Base-by-base conservation (phyloP, 2,797 vertebrate species). In the Oreochromis grahami region DNA sequence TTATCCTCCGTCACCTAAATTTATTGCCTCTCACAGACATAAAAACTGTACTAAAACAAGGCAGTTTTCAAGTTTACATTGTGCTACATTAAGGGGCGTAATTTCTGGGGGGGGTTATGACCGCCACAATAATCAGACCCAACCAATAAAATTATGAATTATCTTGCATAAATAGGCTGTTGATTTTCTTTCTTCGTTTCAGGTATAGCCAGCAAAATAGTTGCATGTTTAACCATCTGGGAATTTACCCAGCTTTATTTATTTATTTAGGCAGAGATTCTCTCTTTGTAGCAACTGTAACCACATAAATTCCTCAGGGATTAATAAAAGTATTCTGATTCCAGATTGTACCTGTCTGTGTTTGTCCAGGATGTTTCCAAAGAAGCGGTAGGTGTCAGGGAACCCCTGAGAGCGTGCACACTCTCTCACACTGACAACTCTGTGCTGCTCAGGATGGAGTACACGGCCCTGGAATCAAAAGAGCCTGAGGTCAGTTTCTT, bases 341-440 rank as follows among this genome's bases (percentile, higher is more conserved):
- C 8, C 7, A 53, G 17, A 29, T 2, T 19, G 76, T 86, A 99
- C 98, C 97, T 99, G 98, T 92, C 98, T 94, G 97, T 99, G 98
- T 94, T 99, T 98, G 93, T 99, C 98, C 84, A 99, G 95, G 86
- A 99, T 87, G 86, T 99, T 99, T 38, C 98, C 98, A 0, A 99
- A 99, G 83, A 99, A 97, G 68, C 98, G 96, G 85, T 98, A 99
- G 32, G 98, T 98, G 89, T 99, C 98, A 0, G 98, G 98, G 91
- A 99, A 99, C 6, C 98, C 98, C 90, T 99, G 98, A 70, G 98
- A 99, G 13, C 98, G 97, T 0, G 98, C 96, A 0, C 98, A 99
- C 56, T 99, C 98, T 88, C 98, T 94, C 68, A 99, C 98, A 1
- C 98, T 99, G 87, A 99, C 98, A 77, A 99, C 98, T 14, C 98